Base-by-base conservation (phyloP, 2,888 invertebrate species). In the Gandaritis pyraliata region DNA sequence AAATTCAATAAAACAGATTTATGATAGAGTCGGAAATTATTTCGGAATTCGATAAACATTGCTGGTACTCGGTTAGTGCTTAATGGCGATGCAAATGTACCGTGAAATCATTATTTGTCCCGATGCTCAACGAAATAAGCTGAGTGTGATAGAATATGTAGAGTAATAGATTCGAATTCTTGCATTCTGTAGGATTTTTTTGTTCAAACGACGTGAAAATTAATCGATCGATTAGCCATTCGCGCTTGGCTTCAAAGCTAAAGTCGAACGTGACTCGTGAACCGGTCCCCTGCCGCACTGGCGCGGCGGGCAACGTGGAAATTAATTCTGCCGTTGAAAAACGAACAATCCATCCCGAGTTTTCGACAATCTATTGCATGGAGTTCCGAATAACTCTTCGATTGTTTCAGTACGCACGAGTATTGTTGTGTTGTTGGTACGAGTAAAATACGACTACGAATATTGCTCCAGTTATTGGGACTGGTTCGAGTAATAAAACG, bases 141-240 rank as follows among this genome's bases (percentile, higher is more conserved):
- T 47, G 53, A 58, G 29, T 56, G 43, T 41, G 46, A 57, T 58
- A 36, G 39, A 51, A 54, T 15, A 36, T n/a, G 16, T 23, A 46
- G 11, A 43, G 48, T 23, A 23, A 5, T 23, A 23, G 74, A 77
- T 74, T 77, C 73, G 72, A 75, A 73, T 75, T 76, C 78, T 76
- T 79, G 77, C 80, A 83, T 77, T 80, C 75, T 72, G 66, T 71
- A 72, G 79, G 83, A 83, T 82, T 82, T 85, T n/a, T 76, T 80
- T 82, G 88, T 81, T 83, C 85, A 87, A 87, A 83, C 81, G 76
- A 84, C 79, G 86, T 87, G 86, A 87, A 88, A 90, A 90, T 87
- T 88, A 89, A 88, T 89, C 88, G 84, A 86, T 88, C 87, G 88
- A 90, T 90, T 88, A 89, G 82, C 88, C 81, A 86, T 87, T 90